phyloP scores from a whole-genome alignment of 2,888 invertebrate genomes.

The Standfussiana lucernea region DNA sequence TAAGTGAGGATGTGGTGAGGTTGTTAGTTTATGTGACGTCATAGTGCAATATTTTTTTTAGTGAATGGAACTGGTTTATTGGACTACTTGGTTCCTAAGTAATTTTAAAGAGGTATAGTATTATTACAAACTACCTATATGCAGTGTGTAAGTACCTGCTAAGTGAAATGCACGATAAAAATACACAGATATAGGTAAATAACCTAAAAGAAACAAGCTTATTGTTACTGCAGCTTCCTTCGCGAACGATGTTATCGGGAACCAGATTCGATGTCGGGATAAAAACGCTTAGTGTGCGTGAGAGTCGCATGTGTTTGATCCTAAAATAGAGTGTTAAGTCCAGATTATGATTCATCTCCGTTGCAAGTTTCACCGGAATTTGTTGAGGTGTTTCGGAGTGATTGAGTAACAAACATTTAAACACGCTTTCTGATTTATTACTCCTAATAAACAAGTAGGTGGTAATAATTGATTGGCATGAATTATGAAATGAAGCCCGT shows the following conservation, averaged over 20 bases:
- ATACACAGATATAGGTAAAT: constrained; percentile 8
- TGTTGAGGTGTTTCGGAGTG: constrained; percentile 56
- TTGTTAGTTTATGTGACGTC: constrained; percentile 39
- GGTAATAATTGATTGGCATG: neutral
- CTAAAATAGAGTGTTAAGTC: constrained; percentile 40
- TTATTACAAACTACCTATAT: neutral
- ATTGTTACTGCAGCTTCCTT: constrained; percentile 9
- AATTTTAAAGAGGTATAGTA: constrained; percentile 8
- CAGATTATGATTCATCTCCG: constrained; percentile 44
- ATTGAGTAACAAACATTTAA: constrained; percentile 60
- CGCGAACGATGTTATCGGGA: constrained; percentile 48
- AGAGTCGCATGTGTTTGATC: constrained; percentile 35
- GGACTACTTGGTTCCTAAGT: neutral
- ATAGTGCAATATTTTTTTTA: constrained; percentile 43
- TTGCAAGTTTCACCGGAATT: constrained; percentile 56
- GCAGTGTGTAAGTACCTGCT: neutral
- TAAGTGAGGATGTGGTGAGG: constrained; percentile 7
- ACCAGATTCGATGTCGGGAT: constrained; percentile 50
- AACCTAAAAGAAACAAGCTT: constrained; percentile 28
- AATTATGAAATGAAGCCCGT: neutral
- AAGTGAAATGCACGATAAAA: neutral
- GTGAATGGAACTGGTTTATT: constrained; percentile 30
- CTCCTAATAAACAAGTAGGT: constrained; percentile 30
- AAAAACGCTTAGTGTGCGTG: constrained; percentile 28
- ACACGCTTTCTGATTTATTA: constrained; percentile 60